phyloP scores from a whole-genome alignment of 2,797 vertebrate genomes.

The Chrosomus eos region DNA sequence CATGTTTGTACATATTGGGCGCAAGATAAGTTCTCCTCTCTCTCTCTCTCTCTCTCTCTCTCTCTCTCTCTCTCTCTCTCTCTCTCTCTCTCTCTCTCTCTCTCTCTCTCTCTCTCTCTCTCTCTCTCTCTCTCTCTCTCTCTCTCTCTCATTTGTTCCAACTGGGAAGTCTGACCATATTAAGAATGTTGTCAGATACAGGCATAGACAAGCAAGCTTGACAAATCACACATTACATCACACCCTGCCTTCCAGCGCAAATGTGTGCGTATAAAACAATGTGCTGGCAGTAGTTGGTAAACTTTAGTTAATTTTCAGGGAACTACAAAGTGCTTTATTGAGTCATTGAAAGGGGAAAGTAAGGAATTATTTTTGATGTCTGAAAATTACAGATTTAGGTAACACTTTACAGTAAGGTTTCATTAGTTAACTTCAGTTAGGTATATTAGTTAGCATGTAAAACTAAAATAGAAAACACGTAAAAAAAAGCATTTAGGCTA shows the following conservation, averaged over 20 bases:
- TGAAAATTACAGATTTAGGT: not conserved
- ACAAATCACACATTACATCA: conserved; percentile 43
- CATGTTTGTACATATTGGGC: no score
- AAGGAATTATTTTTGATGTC: conserved; percentile 17
- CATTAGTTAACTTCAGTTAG: not conserved
- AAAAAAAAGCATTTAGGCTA: not conserved
- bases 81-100: not conserved
- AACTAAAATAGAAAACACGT: not conserved
- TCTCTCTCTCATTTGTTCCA: conserved; percentile 15
- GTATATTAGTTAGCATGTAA: not conserved
- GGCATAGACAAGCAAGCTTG: conserved; percentile 32
- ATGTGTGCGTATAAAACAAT: conserved; percentile 25
- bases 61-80: no score
- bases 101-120: not conserved
- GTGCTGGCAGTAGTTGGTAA: conserved; percentile 21
- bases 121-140: not conserved
- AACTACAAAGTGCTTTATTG: not conserved
- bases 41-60: no score
- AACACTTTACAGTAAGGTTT: not conserved
- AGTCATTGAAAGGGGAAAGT: conserved; percentile 12
- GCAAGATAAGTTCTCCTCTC: no score
- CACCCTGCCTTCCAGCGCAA: conserved; percentile 30
- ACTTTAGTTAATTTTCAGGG: conserved; percentile 17
- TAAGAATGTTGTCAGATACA: conserved; percentile 36
- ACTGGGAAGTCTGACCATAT: conserved; percentile 36